Base-by-base conservation (phyloP, 2,888 invertebrate genomes). In the Amblyjoppa proteus region DNA sequence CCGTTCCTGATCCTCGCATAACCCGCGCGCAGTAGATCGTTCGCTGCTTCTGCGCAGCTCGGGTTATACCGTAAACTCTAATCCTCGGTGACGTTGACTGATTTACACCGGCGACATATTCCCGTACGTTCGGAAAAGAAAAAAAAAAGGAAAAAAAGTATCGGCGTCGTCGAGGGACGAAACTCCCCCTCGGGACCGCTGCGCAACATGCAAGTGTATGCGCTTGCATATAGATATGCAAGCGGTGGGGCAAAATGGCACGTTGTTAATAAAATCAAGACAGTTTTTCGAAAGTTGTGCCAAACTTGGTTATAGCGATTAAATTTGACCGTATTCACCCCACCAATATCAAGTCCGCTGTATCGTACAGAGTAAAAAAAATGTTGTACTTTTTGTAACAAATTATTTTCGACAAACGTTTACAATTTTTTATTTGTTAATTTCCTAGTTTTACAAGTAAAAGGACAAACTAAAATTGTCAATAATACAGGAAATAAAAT, bases 31-130 rank as follows among this genome's bases (percentile, higher is more conserved):
- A 79, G 70, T 70, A 61, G 68, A 68, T 83, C 56, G 66, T 64
- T 79, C 69, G 74, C 61, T 86, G 61, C 71, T 73, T 79, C 58
- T 68, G 41, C 75, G 49, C 75, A 66, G 74, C 70, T 78, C 75
- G 80, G 45, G 31, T 75, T 85, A 85, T 81, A 88, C 89, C 90
- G 90, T 91, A 90, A 91, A 92, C 88, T 89, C 89, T 92, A 91
- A 92, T 92, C 91, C 91, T 83, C 87, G 78, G 76, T 89, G 93
- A 93, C 92, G 85, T 91, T 93, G 93, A 93, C 91, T 93, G 93
- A 93, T 93, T 93, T 93, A 93, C 90, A 86, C 88, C 93, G 88
- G 90, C 89, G 92, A 91, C 92, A 92, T 88, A 89, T 91, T 91
- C 89, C 83, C 85, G 51, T 38, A 53, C 51, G 51, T 20, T n/a